These are phyloP conservation scores for Nothoprocta pentlandii DNA, from an alignment of 2,113 vertebrate species.

Conservation along the genomic window DNA sequence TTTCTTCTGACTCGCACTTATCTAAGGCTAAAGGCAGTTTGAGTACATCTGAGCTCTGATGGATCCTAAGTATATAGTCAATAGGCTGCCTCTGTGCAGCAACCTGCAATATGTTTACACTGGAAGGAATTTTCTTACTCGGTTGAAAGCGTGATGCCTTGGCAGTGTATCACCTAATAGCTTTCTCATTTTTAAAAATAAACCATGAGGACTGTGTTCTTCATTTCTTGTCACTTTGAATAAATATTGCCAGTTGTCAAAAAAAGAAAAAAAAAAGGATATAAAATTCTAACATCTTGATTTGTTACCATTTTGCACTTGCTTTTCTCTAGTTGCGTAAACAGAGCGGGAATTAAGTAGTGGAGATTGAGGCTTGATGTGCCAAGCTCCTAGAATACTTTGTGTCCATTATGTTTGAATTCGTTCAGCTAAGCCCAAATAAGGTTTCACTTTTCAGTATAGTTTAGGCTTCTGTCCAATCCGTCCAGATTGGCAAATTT, in stretches of 20 bases:
- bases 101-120: not conserved
- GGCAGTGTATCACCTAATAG: not conserved
- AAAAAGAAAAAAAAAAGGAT: not conserved
- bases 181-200: slow-evolving; percentile 34
- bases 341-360: not conserved
- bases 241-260: not conserved
- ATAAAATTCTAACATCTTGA: not conserved
- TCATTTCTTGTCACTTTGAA: not conserved
- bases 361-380: not conserved
- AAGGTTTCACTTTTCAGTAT: slow-evolving; percentile 20
- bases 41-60: not conserved
- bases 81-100: not conserved
- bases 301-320: not conserved
- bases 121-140: not conserved
- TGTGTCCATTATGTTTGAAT: not conserved
- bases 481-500: slow-evolving; percentile 68
- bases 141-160: not conserved
- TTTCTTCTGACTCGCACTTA: not conserved
- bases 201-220: not conserved
- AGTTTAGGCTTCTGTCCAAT: slow-evolving; percentile 64
- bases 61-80: not conserved
- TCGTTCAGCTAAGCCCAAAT: not conserved
- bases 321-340: not conserved
- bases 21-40: not conserved
- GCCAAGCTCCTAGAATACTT: not conserved